Evolutionary conservation across 2,888 invertebrate species (phyloP), one percentile per base, ranked within the genome.

Genomic region (Tipula unca): DNA sequence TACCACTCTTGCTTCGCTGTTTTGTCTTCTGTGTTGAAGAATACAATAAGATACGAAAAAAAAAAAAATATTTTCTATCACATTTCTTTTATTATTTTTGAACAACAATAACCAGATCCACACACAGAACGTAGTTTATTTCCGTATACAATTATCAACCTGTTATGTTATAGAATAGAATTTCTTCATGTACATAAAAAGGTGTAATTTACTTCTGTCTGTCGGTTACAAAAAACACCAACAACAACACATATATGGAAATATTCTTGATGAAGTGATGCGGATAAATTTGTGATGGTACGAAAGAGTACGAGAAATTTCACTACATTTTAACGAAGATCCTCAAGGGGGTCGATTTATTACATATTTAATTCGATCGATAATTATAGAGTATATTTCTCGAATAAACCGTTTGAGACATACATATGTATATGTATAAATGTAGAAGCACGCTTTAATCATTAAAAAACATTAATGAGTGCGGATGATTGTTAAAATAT

Each of bases 31-130:
- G 69, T 69, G 10, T 13, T 10, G 1, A 69, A 69, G 69, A 69
- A 69, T 25, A 48, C 48, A 48, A 48, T 48, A 48, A 48, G 17
- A 17, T 17, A 5, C 17, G 1, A 0, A 25, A 69, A 10, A 1
- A 69, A 1, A 69, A 69, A 69, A 69, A 1, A 10, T 25, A 69
- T 25, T 17, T 69, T 69, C 69, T 69, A 25, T 69, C 69, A 69
- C 69, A 69, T 69, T 69, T 69, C 69, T 69, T 69, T 69, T 69
- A 69, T 69, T 69, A 69, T 69, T n/a, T 69, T 69, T 10, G 69
- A 69, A 69, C 69, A 69, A 69, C 69, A 69, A 69, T 69, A 69
- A 69, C 69, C 69, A 69, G 69, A 69, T 69, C 69, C 69, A 69
- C 69, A 25, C 69, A 69, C 69, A 69, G 69, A 69, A 69, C 69